Evolutionary conservation across 1,140 invertebrate species (phyloP).

Genomic region (Acyrthosiphon pisum): DNA sequence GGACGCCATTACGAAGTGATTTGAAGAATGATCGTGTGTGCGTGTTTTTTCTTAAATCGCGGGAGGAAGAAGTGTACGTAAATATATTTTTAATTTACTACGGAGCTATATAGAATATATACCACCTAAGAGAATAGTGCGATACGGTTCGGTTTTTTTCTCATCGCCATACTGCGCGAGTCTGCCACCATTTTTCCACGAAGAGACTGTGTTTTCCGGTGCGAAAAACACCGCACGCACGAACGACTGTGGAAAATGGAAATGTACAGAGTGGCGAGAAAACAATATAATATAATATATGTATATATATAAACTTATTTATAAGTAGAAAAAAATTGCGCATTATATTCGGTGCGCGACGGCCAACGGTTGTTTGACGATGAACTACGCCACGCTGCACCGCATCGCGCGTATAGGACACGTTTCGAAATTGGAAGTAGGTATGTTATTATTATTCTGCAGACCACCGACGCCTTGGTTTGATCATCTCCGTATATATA

Average conservation of each 20-base stretch:
- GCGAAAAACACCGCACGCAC: slow-evolving; percentile 41
- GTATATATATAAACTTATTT: not conserved
- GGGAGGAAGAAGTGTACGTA: not conserved
- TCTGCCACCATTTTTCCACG: not conserved
- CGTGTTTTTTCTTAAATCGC: not conserved
- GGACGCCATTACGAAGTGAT: not conserved
- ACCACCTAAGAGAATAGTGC: not conserved
- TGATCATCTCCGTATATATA: not conserved
- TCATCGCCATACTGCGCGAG: not conserved
- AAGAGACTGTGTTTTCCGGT: slow-evolving; percentile 17
- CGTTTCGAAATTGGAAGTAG: not conserved
- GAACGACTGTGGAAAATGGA: slow-evolving; percentile 27
- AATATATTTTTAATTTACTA: slow-evolving; percentile 2
- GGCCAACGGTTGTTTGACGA: slow-evolving; percentile 29
- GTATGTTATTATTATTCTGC: not conserved
- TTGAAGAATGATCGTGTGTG: not conserved
- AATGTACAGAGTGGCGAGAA: slow-evolving; percentile 13
- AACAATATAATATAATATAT: not conserved
- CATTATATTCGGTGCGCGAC: slow-evolving; percentile 6
- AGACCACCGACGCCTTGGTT: not conserved
- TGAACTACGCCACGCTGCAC: not conserved
- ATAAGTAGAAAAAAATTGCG: not conserved
- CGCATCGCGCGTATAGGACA: not conserved
- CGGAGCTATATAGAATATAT: not conserved
- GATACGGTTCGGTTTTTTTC: slow-evolving; percentile 25